Evolutionary conservation across 2,888 invertebrate species (phyloP).

Genomic region (Ichneumoninae sp.): DNA sequence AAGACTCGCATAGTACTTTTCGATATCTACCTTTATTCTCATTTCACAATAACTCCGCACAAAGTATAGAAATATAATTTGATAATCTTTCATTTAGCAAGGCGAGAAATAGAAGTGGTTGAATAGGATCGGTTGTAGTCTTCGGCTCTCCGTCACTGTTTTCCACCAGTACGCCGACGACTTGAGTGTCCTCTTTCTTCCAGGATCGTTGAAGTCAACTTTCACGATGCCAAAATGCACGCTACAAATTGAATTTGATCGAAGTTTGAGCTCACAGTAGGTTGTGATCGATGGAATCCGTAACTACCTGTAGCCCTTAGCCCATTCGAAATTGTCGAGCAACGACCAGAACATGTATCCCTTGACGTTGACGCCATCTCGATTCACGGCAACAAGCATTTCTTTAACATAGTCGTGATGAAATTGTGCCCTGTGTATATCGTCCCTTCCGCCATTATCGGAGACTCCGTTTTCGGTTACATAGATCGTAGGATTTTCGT

Average conservation of each 20-base stretch:
- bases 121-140: not conserved
- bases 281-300: not conserved
- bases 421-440: slow-evolving; percentile 73
- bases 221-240: slow-evolving; percentile 89
- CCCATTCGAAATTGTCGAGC: slow-evolving; percentile 89
- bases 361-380: slow-evolving; percentile 85
- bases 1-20: not conserved
- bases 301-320: slow-evolving; percentile 86
- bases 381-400: slow-evolving; percentile 84
- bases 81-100: not conserved
- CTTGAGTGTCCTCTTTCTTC: slow-evolving; percentile 88
- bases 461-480: slow-evolving; percentile 83
- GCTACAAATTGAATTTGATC: slow-evolving; percentile 26
- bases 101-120: not conserved
- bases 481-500: slow-evolving; percentile 80
- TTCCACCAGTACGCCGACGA: slow-evolving; percentile 83
- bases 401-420: slow-evolving; percentile 84
- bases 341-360: slow-evolving; percentile 88
- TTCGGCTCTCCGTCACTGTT: not conserved
- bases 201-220: slow-evolving; percentile 88
- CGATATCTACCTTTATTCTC: not conserved
- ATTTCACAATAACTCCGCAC: not conserved
- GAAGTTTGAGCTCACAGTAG: not conserved
- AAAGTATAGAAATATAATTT: not conserved
- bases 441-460: slow-evolving; percentile 74